Evolutionary conservation across 2,888 invertebrate genomes (phyloP).

Genomic region (Meiosimyza decipiens): DNA sequence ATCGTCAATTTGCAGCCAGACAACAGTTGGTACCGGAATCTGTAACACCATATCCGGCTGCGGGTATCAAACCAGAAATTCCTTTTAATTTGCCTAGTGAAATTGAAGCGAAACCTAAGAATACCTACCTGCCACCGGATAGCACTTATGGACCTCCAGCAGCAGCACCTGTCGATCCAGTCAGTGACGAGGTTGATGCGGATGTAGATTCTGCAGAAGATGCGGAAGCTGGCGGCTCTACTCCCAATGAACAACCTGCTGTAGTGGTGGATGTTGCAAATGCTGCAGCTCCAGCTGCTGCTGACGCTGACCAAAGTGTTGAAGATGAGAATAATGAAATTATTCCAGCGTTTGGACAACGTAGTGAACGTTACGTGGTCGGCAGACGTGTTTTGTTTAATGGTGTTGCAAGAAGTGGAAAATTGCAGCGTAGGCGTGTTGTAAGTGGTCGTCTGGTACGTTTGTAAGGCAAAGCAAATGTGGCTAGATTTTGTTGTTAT

Average conservation of each 20-base stretch:
- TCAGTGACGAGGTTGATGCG: neutral
- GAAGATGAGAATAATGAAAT: constrained; percentile 25
- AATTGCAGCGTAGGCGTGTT: constrained; percentile 9
- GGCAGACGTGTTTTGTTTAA: neutral
- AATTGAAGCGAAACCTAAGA: constrained; percentile 12
- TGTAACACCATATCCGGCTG: constrained; percentile 30
- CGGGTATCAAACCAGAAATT: constrained; percentile 29
- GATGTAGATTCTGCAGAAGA: constrained; percentile 12
- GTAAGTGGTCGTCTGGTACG: neutral
- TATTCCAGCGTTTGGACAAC: constrained; percentile 3
- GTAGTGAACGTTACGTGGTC: constrained; percentile 9
- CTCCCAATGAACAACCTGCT: neutral
- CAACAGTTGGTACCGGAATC: constrained; percentile 4
- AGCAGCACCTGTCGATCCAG: neutral
- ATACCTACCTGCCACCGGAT: constrained; percentile 30
- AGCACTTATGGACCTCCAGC: constrained; percentile 21
- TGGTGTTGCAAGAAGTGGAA: neutral
- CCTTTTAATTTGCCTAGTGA: constrained; percentile 24
- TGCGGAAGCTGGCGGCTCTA: neutral
- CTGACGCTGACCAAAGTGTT: neutral
- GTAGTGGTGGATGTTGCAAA: constrained; percentile 9
- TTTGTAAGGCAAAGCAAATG: neutral
- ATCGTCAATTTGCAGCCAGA: neutral
- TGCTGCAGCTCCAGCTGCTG: neutral
- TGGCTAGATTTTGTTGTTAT: too few relatives aligned